Percentiles rank a stretch among this genome's conserved stretches.
Conservation (phyloP, 2,113 vertebrate species). For the Charadrius vociferus region DNA sequence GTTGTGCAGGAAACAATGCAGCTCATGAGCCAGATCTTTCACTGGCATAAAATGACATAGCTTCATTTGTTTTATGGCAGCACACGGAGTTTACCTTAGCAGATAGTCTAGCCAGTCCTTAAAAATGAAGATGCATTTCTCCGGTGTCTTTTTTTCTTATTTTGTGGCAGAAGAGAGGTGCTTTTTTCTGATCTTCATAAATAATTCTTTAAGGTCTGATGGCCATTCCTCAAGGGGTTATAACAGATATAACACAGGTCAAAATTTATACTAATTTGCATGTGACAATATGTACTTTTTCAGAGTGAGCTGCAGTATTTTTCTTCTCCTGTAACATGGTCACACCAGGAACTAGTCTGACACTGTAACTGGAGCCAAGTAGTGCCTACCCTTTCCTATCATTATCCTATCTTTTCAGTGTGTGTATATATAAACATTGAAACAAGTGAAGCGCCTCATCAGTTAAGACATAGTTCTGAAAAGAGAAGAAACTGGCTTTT, state of each 20-base stretch:
- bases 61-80: not conserved
- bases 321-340: not conserved
- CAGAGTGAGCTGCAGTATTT: not conserved
- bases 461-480: not conserved
- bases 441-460: not conserved
- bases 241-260: not conserved
- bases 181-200: not conserved
- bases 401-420: not conserved
- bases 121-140: not conserved
- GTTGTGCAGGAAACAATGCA: not conserved
- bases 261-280: not conserved
- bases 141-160: not conserved
- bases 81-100: not conserved
- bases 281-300: not conserved
- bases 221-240: not conserved
- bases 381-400: not conserved
- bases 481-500: not conserved
- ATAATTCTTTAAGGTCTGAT: not conserved
- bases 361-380: not conserved
- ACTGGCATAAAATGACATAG: not conserved
- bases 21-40: not conserved
- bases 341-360: not conserved
- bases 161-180: not conserved
- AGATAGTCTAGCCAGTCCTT: not conserved
- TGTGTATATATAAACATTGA: not conserved